These are phyloP conservation scores for Tribolium castaneum DNA, from an alignment of 1,140 invertebrate species.

Conservation along the genomic window DNA sequence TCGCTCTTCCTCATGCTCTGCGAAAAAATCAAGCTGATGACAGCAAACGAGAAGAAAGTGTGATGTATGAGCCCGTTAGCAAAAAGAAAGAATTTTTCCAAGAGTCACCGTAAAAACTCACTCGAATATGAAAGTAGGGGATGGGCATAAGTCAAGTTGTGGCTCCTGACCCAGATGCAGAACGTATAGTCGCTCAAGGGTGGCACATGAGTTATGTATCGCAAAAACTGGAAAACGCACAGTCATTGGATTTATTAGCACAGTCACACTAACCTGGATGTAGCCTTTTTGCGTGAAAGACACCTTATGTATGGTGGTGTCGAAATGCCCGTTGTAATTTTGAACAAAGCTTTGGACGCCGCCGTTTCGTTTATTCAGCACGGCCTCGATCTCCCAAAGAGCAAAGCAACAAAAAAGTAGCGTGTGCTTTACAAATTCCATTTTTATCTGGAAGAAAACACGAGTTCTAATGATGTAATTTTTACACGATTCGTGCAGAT, in stretches of 20 bases:
- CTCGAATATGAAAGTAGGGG: conserved; percentile 75
- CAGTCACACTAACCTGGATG: conserved; percentile 68
- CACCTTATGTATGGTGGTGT: conserved; percentile 66
- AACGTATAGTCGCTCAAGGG: conserved; percentile 74
- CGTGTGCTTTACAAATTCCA: conserved; percentile 27
- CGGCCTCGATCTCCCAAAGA: conserved; percentile 13
- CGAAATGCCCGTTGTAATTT: not conserved
- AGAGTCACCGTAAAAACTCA: conserved; percentile 63
- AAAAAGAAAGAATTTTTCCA: conserved; percentile 3
- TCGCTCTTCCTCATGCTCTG: conserved; percentile 71
- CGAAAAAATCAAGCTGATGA: conserved; percentile 3
- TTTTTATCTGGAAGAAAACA: conserved; percentile 20
- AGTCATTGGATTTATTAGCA: conserved; percentile 7
- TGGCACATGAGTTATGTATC: conserved; percentile 72
- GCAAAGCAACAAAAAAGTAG: conserved; percentile 4
- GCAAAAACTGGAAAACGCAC: conserved; percentile 70
- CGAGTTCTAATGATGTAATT: not conserved
- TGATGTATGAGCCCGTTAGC: conserved; percentile 9
- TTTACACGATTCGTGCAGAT: not conserved
- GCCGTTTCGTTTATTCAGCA: not conserved
- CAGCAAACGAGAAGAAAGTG: not conserved
- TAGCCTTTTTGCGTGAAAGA: conserved; percentile 74
- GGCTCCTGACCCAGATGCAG: conserved; percentile 73
- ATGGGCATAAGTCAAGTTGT: conserved; percentile 70
- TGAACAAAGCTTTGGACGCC: not conserved